A percentile compares a stretch with the other conserved stretches of the same genome.
phyloP scores from a whole-genome alignment of 2,113 vertebrate species.

The Lasiurus cinereus region DNA sequence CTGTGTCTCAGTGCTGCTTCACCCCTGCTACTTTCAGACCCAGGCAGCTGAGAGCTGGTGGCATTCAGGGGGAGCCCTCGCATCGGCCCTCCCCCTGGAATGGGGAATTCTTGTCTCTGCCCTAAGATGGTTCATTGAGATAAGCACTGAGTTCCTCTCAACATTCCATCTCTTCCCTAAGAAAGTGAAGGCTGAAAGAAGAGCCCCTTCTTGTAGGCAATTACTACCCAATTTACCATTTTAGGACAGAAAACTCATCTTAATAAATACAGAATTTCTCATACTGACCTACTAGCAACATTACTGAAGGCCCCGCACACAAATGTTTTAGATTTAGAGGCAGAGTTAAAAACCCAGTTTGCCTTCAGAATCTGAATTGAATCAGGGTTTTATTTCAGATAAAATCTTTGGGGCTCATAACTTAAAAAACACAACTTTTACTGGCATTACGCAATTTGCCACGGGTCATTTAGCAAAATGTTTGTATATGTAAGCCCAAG shows the following conservation, averaged over 20 bases:
- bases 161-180: constrained; percentile 56
- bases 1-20: background rate
- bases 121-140: background rate
- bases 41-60: background rate
- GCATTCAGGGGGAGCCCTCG: background rate
- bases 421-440: constrained; percentile 88
- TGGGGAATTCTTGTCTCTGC: background rate
- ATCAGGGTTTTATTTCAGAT: constrained; percentile 89
- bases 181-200: constrained; percentile 48
- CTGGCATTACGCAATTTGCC: constrained; percentile 88
- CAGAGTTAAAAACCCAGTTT: constrained; percentile 84
- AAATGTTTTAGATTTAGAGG: constrained; percentile 87
- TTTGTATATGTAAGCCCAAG: constrained; percentile 85
- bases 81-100: fast-evolving
- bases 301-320: constrained; percentile 68
- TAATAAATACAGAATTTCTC: constrained; percentile 75
- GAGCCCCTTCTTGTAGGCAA: constrained; percentile 63
- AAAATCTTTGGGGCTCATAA: constrained; percentile 88
- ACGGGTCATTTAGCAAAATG: constrained; percentile 86
- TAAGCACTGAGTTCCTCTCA: background rate
- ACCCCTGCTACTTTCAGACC: background rate
- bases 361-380: constrained; percentile 87
- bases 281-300: constrained; percentile 57
- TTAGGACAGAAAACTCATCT: constrained; percentile 78
- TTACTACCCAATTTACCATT: constrained; percentile 80